These are phyloP conservation scores for Parnassius apollo DNA, from an alignment of 2,888 invertebrate species.

Conservation along the genomic window DNA sequence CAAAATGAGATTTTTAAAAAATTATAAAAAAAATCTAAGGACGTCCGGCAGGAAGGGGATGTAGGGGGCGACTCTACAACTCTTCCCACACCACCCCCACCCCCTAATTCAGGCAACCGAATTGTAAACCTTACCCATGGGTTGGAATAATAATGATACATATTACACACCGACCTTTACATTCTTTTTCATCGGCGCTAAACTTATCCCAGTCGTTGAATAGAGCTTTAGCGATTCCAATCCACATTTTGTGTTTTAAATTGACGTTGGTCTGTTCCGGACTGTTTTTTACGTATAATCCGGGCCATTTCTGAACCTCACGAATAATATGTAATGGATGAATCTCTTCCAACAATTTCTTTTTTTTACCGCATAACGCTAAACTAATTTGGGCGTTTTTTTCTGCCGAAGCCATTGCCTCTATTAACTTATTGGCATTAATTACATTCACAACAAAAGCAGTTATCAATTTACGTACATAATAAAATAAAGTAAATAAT, in stretches of 20 bases:
- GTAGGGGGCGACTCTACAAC: no score
- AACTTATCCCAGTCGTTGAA: conserved; percentile 40
- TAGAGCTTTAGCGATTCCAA: conserved; percentile 42
- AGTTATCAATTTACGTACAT: no score
- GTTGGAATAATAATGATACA: no score
- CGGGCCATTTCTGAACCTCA: conserved; percentile 50
- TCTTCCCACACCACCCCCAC: no score
- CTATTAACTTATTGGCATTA: neutral
- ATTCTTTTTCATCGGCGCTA: conserved; percentile 34
- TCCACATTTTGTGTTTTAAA: conserved; percentile 43
- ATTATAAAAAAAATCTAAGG: no score
- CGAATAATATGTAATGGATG: conserved; percentile 47
- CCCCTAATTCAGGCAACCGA: no score
- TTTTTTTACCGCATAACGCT: conserved; percentile 14
- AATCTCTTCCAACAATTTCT: conserved; percentile 46
- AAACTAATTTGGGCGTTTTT: neutral
- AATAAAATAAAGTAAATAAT: no score
- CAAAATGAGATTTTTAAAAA: no score
- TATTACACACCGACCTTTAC: conserved; percentile 33
- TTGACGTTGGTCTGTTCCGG: conserved; percentile 39
- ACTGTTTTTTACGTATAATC: conserved; percentile 40
- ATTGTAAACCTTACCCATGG: no score
- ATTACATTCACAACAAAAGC: no score
- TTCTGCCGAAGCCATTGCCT: neutral
- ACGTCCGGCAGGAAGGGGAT: no score